phyloP scores from a whole-genome alignment of 2,113 vertebrate species.

The Neoarius graeffei region DNA sequence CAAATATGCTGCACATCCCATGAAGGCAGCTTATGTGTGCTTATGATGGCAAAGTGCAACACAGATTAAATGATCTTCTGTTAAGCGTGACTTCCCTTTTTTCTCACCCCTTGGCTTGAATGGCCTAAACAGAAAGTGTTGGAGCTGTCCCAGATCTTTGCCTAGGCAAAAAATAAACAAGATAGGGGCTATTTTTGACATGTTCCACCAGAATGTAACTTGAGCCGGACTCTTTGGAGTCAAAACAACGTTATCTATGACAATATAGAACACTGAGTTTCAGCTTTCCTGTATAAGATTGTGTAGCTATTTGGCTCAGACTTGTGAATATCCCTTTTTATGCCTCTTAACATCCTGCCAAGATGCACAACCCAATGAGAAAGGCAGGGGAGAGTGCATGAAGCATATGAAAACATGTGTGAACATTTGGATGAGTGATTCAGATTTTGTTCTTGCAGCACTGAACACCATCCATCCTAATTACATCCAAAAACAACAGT shows the following conservation, averaged over 20 bases:
- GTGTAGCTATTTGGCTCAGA: conserved; percentile 33
- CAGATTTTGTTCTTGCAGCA: conserved; percentile 37
- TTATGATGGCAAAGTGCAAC: neutral
- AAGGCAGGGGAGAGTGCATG: neutral
- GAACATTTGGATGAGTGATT: conserved; percentile 43
- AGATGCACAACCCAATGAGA: conserved; percentile 19
- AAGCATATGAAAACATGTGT: conserved; percentile 40
- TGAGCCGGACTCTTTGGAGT: conserved; percentile 24
- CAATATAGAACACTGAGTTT: conserved; percentile 36
- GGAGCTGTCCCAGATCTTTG: neutral
- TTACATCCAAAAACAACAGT: conserved; percentile 47
- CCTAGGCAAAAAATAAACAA: conserved; percentile 34
- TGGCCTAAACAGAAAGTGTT: conserved; percentile 32
- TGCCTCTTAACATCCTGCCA: conserved; percentile 28
- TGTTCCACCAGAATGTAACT: conserved; percentile 24
- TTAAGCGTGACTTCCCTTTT: neutral
- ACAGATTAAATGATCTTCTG: conserved; percentile 18
- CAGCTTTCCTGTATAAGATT: conserved; percentile 33
- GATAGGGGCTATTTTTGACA: conserved; percentile 53
- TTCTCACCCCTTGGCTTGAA: neutral
- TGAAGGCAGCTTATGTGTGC: neutral
- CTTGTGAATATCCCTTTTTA: conserved; percentile 35
- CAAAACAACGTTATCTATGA: conserved; percentile 44
- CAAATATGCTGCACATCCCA: neutral
- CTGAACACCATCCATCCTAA: conserved; percentile 18